These are phyloP conservation scores for Ceratoteleas bidentatus DNA, from an alignment of 1,140 invertebrate genomes.

Conservation along the genomic window DNA sequence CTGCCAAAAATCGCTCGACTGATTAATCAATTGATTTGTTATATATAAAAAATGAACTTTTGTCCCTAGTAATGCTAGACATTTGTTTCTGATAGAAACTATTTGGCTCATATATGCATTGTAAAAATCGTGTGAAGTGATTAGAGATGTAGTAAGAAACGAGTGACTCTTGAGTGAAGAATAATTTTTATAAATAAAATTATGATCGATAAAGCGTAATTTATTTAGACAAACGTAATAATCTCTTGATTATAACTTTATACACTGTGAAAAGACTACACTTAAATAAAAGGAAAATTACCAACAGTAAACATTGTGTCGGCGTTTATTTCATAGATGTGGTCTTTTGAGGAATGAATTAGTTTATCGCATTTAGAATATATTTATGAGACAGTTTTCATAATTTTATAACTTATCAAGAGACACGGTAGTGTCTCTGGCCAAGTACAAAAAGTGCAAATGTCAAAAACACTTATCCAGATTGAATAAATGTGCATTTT, in stretches of 20 bases:
- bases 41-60: conserved; percentile 28
- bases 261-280: conserved; percentile 45
- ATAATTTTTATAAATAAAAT: conserved; percentile 55
- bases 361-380: too few species aligned
- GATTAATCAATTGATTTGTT: conserved; percentile 34
- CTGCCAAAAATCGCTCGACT: conserved; percentile 55
- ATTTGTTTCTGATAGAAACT: conserved; percentile 40
- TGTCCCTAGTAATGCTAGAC: conserved; percentile 33
- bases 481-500: too few species aligned
- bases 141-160: conserved; percentile 38
- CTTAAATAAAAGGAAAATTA: conserved; percentile 45
- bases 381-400: too few species aligned
- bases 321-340: too few species aligned
- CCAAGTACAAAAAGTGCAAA: too few species aligned
- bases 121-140: conserved; percentile 49
- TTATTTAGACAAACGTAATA: conserved; percentile 32
- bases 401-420: too few species aligned
- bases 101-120: conserved; percentile 48
- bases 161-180: conserved; percentile 46
- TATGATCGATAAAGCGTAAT: conserved; percentile 42
- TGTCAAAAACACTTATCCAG: too few species aligned
- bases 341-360: too few species aligned
- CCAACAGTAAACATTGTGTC: too few species aligned
- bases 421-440: too few species aligned
- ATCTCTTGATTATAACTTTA: conserved; percentile 44